These are phyloP conservation scores for Porites rus DNA, from an alignment of 92 coral and sea anemone species.

Conservation along the genomic window DNA sequence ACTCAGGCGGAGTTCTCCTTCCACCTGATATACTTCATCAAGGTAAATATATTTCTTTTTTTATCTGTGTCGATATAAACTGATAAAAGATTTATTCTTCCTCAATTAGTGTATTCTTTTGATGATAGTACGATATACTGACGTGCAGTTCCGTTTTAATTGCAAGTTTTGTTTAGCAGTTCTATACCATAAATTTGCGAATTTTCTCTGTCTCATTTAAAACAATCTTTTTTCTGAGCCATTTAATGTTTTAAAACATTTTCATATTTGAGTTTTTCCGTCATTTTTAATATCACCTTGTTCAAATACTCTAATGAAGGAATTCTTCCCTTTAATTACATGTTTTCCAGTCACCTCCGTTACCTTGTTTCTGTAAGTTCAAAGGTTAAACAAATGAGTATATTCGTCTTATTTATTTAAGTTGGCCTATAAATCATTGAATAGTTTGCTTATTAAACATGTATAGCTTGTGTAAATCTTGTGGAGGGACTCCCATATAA, in stretches of 20 bases:
- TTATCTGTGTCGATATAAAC: neutral
- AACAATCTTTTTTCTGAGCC: neutral
- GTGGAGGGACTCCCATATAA: too few species aligned
- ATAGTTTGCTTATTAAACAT: too few species aligned
- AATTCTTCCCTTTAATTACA: too few species aligned
- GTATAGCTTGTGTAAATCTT: too few species aligned
- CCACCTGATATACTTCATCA: slow-evolving; percentile 59
- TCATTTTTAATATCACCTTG: neutral
- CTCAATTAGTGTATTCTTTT: neutral
- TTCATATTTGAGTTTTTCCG: neutral
- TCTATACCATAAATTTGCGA: neutral
- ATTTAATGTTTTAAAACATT: neutral
- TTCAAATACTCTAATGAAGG: too few species aligned
- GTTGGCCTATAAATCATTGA: too few species aligned
- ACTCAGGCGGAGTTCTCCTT: slow-evolving; percentile 45
- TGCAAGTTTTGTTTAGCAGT: neutral
- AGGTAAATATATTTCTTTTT: slow-evolving; percentile 44
- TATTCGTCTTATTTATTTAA: too few species aligned
- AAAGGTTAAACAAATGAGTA: too few species aligned
- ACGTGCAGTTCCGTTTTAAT: neutral
- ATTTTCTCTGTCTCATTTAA: too few species aligned
- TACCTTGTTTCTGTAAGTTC: too few species aligned
- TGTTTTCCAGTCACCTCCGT: too few species aligned
- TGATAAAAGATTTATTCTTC: neutral
- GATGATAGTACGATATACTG: neutral